Conservation (phyloP, 1,140 invertebrate genomes). For the Tetragnatha versicolor region DNA sequence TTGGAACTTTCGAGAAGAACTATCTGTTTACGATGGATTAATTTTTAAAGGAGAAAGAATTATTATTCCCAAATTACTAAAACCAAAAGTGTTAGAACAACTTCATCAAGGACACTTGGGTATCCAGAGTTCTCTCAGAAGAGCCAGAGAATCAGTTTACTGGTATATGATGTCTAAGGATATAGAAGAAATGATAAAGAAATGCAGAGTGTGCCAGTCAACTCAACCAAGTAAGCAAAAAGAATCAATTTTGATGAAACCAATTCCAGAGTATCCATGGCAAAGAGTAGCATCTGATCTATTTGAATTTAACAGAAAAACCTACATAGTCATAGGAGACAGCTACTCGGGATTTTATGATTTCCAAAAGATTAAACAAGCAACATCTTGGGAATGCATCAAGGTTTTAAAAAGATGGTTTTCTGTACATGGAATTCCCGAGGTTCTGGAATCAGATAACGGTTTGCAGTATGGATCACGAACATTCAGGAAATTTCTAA, state of each 20-base stretch:
- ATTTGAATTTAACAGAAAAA: not conserved
- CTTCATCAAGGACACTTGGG: not conserved
- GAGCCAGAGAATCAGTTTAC: not conserved
- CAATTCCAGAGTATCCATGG: not conserved
- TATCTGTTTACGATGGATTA: not conserved
- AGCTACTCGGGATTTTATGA: not conserved
- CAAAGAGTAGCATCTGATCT: constrained; percentile 16
- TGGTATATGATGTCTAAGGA: constrained; percentile 1
- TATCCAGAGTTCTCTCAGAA: not conserved
- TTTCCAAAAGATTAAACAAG: not conserved
- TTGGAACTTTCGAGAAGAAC: constrained; percentile 17
- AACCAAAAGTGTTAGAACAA: not conserved
- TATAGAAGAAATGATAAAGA: not conserved
- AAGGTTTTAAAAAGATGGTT: not conserved
- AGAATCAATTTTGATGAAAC: not conserved
- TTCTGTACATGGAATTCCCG: not conserved
- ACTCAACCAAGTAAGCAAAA: not conserved
- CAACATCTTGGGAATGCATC: not conserved
- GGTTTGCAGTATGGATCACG: not conserved
- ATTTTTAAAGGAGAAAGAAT: constrained; percentile 11
- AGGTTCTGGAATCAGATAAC: not conserved
- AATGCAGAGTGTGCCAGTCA: constrained; percentile 2
- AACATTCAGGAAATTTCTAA: not conserved
- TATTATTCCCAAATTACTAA: not conserved
- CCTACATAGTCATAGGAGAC: not conserved